Conservation (phyloP, 2,888 invertebrate species). For the Trissonchulus latispiculum region DNA sequence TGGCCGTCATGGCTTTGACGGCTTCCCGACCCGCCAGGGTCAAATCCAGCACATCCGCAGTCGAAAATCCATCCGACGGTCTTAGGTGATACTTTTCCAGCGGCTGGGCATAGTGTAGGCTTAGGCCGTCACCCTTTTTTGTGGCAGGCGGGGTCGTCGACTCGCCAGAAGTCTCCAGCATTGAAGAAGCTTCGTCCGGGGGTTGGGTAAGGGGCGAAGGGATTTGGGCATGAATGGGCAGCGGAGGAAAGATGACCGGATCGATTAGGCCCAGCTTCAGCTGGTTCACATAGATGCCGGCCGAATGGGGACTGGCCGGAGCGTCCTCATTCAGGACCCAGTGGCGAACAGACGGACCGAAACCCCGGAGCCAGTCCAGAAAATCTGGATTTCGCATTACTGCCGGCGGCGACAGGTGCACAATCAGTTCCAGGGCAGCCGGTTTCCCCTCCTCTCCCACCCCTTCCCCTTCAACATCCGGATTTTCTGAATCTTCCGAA, state of each 20-base stretch:
- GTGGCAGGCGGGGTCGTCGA: no score
- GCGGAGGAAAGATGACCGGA: conserved; percentile 64
- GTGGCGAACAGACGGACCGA: conserved; percentile 53
- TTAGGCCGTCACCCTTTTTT: no score
- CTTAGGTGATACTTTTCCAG: no score
- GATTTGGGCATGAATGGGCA: conserved; percentile 45
- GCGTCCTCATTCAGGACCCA: conserved; percentile 64
- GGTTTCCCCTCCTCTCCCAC: no score
- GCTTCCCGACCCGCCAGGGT: no score
- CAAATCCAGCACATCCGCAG: no score
- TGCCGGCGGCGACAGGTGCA: conserved; percentile 68
- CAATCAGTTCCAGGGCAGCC: conserved; percentile 52
- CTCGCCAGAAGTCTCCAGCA: no score
- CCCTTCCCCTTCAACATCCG: neutral
- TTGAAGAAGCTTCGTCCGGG: no score
- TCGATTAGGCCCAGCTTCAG: conserved; percentile 68
- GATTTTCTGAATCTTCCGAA: neutral
- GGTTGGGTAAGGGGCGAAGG: no score
- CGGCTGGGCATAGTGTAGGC: no score
- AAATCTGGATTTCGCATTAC: conserved; percentile 59
- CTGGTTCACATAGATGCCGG: conserved; percentile 65
- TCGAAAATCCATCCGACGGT: no score
- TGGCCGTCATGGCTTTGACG: no score
- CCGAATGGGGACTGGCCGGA: conserved; percentile 32
- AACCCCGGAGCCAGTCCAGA: conserved; percentile 60